Evolutionary conservation across 2,797 vertebrate species (phyloP).

Genomic region (Semaprochilodus insignis): DNA sequence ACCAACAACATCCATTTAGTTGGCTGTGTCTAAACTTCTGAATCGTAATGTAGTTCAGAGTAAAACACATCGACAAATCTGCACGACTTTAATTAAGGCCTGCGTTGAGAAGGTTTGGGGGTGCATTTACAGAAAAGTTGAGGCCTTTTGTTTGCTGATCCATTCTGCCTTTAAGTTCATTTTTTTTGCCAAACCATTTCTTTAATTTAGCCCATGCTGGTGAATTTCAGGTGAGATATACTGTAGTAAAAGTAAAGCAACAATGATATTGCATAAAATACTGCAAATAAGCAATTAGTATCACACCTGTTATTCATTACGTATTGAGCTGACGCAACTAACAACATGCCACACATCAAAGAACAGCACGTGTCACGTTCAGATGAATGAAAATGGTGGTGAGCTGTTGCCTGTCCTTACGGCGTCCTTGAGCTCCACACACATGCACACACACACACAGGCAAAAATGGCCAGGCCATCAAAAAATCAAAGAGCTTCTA

Average conservation of each 20-base stretch:
- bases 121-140: too few species aligned
- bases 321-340: neutral
- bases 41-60: too few species aligned
- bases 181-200: too few species aligned
- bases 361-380: neutral
- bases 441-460: too few species aligned
- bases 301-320: neutral
- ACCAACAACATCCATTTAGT: too few species aligned
- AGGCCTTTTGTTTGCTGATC: too few species aligned
- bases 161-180: too few species aligned
- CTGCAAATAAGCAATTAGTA: neutral
- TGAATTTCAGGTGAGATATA: neutral
- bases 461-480: neutral
- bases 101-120: too few species aligned
- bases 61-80: too few species aligned
- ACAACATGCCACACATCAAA: neutral
- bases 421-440: neutral
- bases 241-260: neutral
- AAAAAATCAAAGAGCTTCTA: neutral
- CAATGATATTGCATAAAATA: neutral
- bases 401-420: neutral
- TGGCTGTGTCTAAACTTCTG: too few species aligned
- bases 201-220: neutral
- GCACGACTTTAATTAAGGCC: too few species aligned
- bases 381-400: neutral